Base-by-base conservation (phyloP, 2,888 invertebrate genomes). In the Andricus quercusramuli region DNA sequence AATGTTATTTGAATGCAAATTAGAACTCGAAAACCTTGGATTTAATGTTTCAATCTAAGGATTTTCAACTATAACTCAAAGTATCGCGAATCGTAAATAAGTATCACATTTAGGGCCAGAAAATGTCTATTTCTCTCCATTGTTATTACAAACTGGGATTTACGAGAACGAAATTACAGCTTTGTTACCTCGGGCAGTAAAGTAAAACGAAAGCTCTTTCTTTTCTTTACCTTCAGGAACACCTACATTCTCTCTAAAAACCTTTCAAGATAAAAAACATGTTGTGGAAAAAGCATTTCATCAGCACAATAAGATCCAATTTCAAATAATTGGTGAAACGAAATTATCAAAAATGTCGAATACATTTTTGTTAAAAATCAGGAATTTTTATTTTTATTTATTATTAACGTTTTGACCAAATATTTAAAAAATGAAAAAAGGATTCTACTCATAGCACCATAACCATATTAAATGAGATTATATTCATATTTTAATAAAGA, bases 131-230 rank as follows among this genome's bases (percentile, higher is more conserved):
- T 70, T 4, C n/a, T 20, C 9, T 32, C n/a, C n/a, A 29, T 32
- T 74, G 51, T 41, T 68, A 68, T 68, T 68, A 68, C 32, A 1
- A 20, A n/a, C 51, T 29, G n/a, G 20, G 29, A 29, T 47, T 32
- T 29, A 56, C n/a, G 74, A 74, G 74, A 56, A 32, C 32, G n/a
- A 74, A 74, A 56, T 74, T 74, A 74, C 51, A 74, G 20, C n/a
- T 5, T 29, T 74, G 20, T 32, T 32, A 74, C 13, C 51, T 25
- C 51, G 51, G 20, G 20, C 51, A 74, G 32, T 29, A 74, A 51
- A 74, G 56, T 56, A 32, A 74, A 74, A 51, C 11, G 74, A 74
- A 29, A 51, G 32, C 29, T 56, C 29, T 25, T 15, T 44, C n/a
- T 37, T 44, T 44, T 68, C 13, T 68, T 68, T 56, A 25, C 29